Evolutionary conservation across 2,888 invertebrate genomes (phyloP), one percentile per base, ranked within the genome.

Genomic region (Eupeodes latifasciatus): DNA sequence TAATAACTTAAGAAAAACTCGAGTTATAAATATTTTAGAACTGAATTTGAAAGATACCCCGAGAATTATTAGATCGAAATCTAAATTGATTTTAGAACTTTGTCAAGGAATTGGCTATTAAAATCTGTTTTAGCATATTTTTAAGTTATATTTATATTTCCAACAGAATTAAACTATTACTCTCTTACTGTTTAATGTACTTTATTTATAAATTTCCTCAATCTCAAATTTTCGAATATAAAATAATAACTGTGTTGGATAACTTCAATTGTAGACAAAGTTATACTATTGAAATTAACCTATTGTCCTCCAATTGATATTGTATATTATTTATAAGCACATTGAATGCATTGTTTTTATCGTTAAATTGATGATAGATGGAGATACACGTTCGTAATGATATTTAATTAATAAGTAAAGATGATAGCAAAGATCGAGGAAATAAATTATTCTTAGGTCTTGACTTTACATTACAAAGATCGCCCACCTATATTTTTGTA

Each of bases 331-430:
- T 16, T 16, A 53, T 16, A 44, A 9, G 10, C 9, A 16, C 3
- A 16, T 27, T 27, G 1, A 7, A 16, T 53, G n/a, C 16, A 53
- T 53, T 16, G 2, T 16, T 6, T 55, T 19, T 19, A 34, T 59
- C 14, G 34, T 34, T 59, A 59, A 59, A 59, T 59, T 6, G 34
- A 59, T 59, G 59, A 40, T 40, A 7, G 14, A 57, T 2, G 9
- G n/a, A 44, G 4, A 12, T 12, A 55, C 34, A 34, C 6, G 14
- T 27, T 59, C 34, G 3, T 36, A 36, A 34, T 34, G 34, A 14
- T 59, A 34, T 59, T 7, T 34, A 59, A 59, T 59, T 34, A 53
- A 53, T 53, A 51, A n/a, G 51, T n/a, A 51, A 51, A n/a, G n/a
- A 51, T 6, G n/a, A 5, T 6, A 51, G n/a, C n/a, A n/a, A n/a